A percentile compares a stretch with the other conserved stretches of the same genome.
These are phyloP conservation scores for Caenorhabditis sp. DNA, from an alignment of 2,888 invertebrate genomes.

Conservation along the genomic window DNA sequence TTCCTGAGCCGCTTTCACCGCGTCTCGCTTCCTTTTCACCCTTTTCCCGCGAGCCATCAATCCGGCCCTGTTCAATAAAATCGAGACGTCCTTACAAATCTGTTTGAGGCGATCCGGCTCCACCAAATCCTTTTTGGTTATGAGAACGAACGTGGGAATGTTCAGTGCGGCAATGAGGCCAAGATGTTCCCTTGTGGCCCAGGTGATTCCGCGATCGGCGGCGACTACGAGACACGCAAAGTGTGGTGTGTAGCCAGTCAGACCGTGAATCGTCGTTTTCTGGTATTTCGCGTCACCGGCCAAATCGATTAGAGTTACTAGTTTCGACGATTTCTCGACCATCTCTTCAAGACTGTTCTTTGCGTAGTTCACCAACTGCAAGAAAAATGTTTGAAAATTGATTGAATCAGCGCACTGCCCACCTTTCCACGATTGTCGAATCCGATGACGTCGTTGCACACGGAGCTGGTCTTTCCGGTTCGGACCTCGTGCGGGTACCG, in stretches of 20 bases:
- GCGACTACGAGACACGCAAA: slow-evolving; percentile 86
- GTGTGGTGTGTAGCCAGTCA: slow-evolving; percentile 80
- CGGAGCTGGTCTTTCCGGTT: slow-evolving; percentile 94
- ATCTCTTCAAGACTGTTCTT: slow-evolving; percentile 84
- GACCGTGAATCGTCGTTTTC: slow-evolving; percentile 93
- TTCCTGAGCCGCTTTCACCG: slow-evolving; percentile 84
- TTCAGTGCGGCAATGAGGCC: slow-evolving; percentile 83
- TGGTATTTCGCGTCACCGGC: slow-evolving; percentile 97
- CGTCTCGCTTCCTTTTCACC: slow-evolving; percentile 70
- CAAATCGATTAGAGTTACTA: slow-evolving; percentile 94
- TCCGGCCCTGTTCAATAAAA: slow-evolving; percentile 64
- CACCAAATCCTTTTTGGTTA: slow-evolving; percentile 94
- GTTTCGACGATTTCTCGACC: slow-evolving; percentile 91
- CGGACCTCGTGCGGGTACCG: slow-evolving; percentile 92
- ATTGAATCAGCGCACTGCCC: not conserved
- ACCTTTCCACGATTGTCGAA: slow-evolving; percentile 84
- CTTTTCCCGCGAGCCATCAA: slow-evolving; percentile 56
- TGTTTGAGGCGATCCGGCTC: slow-evolving; percentile 79
- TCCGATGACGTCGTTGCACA: slow-evolving; percentile 89
- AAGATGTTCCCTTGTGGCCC: slow-evolving; percentile 90
- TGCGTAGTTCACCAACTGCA: slow-evolving; percentile 75
- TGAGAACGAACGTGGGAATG: slow-evolving; percentile 91
- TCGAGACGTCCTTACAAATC: slow-evolving; percentile 56
- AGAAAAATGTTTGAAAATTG: not conserved
- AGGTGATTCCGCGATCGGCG: slow-evolving; percentile 82